These are phyloP conservation scores for Clamator glandarius DNA, from an alignment of 2,797 vertebrate species.

Conservation along the genomic window DNA sequence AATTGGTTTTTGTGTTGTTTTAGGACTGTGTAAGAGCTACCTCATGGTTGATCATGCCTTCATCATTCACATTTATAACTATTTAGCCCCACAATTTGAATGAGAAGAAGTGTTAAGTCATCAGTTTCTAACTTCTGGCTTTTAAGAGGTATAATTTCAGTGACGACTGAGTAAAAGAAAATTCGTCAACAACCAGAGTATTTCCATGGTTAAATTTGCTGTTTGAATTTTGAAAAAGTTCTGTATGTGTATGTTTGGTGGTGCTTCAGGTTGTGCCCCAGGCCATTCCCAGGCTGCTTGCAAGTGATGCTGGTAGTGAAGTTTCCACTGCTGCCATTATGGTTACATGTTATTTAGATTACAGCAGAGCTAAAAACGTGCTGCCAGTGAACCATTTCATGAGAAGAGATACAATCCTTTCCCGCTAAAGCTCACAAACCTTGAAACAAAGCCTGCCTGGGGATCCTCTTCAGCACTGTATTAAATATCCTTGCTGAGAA, in stretches of 20 bases:
- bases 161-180: neutral
- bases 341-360: neutral
- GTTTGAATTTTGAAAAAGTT: neutral
- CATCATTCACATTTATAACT: neutral
- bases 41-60: neutral
- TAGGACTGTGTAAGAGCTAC: neutral
- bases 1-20: neutral
- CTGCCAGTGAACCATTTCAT: neutral
- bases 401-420: neutral
- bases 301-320: neutral
- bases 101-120: neutral
- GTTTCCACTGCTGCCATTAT: neutral
- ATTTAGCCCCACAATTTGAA: neutral
- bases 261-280: constrained; percentile 31
- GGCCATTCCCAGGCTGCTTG: constrained; percentile 23
- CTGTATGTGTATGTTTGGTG: neutral
- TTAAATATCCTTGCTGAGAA: constrained; percentile 46
- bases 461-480: constrained; percentile 9
- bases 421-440: neutral
- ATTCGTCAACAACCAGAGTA: neutral
- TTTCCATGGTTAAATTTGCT: neutral
- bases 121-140: neutral
- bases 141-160: neutral
- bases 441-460: constrained; percentile 55
- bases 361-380: neutral